phyloP scores from a whole-genome alignment of 2,113 vertebrate species.

The Gallinago media region DNA sequence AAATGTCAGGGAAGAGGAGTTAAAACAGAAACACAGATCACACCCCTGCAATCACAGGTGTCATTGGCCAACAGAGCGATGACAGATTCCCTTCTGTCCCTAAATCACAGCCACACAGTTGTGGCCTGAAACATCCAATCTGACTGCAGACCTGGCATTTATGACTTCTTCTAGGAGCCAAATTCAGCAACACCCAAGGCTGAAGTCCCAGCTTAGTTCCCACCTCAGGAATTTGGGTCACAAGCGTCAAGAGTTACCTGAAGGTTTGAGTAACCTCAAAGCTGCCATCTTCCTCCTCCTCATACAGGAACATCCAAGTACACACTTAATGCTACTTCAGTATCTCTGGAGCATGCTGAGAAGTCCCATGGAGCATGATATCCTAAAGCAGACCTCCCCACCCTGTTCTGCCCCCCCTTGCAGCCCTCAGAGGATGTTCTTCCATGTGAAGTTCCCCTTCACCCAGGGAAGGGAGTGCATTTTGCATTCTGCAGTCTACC shows the following conservation, averaged over 20 bases:
- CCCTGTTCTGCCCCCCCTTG: fast-evolving
- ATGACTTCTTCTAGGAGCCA: neutral
- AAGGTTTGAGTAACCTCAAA: neutral
- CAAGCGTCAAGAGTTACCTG: neutral
- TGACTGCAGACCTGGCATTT: neutral
- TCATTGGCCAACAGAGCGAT: fast-evolving
- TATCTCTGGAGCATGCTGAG: neutral
- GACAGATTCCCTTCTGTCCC: neutral
- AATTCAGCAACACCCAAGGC: neutral
- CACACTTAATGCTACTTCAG: neutral
- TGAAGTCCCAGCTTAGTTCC: neutral
- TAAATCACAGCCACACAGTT: neutral
- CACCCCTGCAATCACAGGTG: neutral
- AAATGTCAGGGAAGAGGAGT: neutral
- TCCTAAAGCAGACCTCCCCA: neutral
- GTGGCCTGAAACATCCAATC: neutral
- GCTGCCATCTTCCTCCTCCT: neutral
- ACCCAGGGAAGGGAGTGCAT: neutral
- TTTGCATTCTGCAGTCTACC: neutral
- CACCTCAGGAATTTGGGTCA: neutral
- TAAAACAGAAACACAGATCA: neutral
- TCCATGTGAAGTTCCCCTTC: neutral
- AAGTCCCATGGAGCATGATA: neutral
- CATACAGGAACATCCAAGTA: neutral
- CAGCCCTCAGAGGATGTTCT: neutral